phyloP scores from a whole-genome alignment of 2,888 invertebrate genomes.

The Leptopilina myrica region DNA sequence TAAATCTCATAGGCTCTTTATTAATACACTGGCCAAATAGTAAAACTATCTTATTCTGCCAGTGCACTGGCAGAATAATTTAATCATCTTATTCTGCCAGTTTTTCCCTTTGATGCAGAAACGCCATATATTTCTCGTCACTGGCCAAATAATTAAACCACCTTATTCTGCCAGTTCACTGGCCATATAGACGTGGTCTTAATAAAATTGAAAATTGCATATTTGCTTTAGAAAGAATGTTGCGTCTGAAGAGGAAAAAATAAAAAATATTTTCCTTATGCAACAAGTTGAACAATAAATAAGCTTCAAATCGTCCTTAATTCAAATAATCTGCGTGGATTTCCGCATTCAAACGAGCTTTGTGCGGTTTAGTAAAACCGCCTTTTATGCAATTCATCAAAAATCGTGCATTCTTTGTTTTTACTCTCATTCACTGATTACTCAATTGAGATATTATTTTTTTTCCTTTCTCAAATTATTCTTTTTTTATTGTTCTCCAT shows the following conservation, averaged over 20 bases:
- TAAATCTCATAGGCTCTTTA: too few species aligned
- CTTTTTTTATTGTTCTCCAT: neutral
- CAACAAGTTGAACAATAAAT: constrained; percentile 11
- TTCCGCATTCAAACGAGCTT: constrained; percentile 4
- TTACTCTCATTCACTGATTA: neutral
- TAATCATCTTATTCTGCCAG: too few species aligned
- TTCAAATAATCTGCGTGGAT: constrained; percentile 1
- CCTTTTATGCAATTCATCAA: constrained; percentile 5
- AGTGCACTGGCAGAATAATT: too few species aligned
- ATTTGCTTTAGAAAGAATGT: too few species aligned
- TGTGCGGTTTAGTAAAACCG: neutral
- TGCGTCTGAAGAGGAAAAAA: neutral
- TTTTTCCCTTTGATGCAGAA: too few species aligned
- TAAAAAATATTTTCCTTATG: neutral
- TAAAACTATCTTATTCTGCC: too few species aligned
- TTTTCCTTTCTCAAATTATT: neutral
- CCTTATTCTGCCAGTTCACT: too few species aligned
- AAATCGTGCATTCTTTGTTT: neutral
- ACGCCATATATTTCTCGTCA: too few species aligned
- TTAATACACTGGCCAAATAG: too few species aligned
- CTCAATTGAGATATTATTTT: neutral
- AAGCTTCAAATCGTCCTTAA: constrained; percentile 5
- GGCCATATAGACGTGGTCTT: too few species aligned
- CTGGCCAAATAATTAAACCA: too few species aligned
- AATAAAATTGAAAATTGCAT: too few species aligned